A percentile compares a stretch with the other conserved stretches of the same genome.
These are phyloP conservation scores for Panagrolaimus sp. DNA, from an alignment of 1,140 invertebrate species.

Conservation along the genomic window DNA sequence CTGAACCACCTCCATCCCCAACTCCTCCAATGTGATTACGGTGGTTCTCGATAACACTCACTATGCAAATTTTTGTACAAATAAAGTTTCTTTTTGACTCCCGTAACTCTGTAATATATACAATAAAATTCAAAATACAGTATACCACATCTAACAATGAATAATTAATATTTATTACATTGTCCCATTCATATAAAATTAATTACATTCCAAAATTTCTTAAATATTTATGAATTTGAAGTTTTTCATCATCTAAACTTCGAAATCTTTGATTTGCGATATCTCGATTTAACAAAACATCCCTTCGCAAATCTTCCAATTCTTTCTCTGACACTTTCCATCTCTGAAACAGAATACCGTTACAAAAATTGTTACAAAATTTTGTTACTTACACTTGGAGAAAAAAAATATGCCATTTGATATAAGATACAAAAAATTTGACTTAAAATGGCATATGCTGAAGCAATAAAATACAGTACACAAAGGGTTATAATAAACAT, in stretches of 20 bases:
- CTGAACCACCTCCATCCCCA: too few species aligned
- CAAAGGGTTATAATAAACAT: neutral
- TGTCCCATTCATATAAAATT: too few species aligned
- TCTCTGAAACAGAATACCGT: neutral
- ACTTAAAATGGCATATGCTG: neutral
- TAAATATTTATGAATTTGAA: neutral
- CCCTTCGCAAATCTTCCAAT: neutral
- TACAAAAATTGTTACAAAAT: neutral
- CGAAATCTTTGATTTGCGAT: neutral
- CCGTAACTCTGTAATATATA: neutral
- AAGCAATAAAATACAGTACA: neutral
- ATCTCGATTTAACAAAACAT: neutral
- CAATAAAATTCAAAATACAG: neutral
- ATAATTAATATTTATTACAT: too few species aligned
- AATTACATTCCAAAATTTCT: neutral
- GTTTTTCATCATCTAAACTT: neutral
- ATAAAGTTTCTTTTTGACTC: neutral
- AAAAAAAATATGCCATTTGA: constrained; percentile 12
- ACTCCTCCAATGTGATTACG: too few species aligned
- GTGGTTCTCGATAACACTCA: too few species aligned
- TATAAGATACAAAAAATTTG: neutral
- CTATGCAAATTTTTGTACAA: neutral
- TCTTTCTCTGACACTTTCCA: neutral
- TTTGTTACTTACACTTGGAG: neutral
- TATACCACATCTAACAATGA: neutral